These are phyloP conservation scores for Drosophila tropicalis DNA, from an alignment of 1,140 invertebrate species.

Conservation along the genomic window DNA sequence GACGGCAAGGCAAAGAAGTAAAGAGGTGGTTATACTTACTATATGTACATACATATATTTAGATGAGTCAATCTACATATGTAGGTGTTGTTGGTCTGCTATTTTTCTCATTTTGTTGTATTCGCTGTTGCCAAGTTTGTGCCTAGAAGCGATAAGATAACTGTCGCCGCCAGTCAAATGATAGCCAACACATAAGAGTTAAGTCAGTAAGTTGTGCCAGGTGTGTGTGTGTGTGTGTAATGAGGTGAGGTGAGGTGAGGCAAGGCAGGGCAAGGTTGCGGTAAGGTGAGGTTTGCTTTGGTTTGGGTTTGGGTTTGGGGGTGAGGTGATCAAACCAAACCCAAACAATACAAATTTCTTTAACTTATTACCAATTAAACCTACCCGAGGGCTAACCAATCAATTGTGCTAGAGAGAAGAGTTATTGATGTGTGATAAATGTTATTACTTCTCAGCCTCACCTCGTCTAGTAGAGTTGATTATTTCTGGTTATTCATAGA, in stretches of 20 bases:
- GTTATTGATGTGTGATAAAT: no score
- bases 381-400: background rate
- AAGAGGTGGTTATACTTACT: background rate
- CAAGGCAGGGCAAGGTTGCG: background rate
- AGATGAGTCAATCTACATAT: conserved; percentile 6
- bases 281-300: conserved; percentile 3
- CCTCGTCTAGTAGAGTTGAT: background rate
- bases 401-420: background rate
- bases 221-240: background rate
- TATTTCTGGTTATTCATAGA: background rate
- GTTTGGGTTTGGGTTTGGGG: background rate
- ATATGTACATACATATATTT: background rate
- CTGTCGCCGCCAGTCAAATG: conserved; percentile 10
- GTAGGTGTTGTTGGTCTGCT: background rate
- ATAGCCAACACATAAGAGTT: conserved; percentile 5
- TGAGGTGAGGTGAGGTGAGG: background rate
- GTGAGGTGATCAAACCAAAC: background rate
- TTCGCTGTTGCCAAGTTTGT: conserved; percentile 8
- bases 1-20: background rate
- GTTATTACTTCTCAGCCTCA: background rate
- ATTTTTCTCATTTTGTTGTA: background rate
- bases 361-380: background rate
- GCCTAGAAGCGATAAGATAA: conserved; percentile 10
- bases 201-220: background rate
- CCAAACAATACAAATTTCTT: background rate